phyloP scores from a whole-genome alignment of 2,888 invertebrate species.

The Rhynchonema sp. region DNA sequence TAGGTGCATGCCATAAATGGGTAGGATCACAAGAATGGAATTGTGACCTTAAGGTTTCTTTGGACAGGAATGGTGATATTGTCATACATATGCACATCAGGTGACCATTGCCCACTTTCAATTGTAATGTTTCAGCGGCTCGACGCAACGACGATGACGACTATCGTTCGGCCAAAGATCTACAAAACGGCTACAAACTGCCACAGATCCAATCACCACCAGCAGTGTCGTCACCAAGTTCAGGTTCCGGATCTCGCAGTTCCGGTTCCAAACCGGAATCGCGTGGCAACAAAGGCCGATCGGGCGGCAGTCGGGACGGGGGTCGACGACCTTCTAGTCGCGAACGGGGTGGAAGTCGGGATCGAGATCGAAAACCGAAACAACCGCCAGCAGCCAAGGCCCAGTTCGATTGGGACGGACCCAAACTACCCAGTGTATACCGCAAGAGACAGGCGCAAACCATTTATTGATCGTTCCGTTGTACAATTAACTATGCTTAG shows the following conservation, averaged over 20 bases:
- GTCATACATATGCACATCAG: no score
- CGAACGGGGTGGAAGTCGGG: background rate
- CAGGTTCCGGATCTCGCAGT: background rate
- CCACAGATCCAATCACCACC: background rate
- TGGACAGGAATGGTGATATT: no score
- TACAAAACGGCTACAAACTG: background rate
- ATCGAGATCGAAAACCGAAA: background rate
- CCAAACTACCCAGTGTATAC: slow-evolving; percentile 1
- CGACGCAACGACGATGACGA: background rate
- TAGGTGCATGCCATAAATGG: no score
- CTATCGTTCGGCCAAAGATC: background rate
- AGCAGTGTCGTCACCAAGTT: background rate
- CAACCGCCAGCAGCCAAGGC: background rate
- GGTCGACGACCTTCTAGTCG: background rate
- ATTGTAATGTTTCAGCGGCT: background rate
- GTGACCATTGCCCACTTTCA: no score
- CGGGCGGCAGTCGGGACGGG: background rate
- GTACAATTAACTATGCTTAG: background rate
- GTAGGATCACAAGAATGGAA: no score
- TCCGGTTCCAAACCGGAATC: background rate
- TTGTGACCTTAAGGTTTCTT: no score
- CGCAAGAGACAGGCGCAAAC: background rate
- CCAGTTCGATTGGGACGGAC: background rate
- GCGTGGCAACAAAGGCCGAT: background rate
- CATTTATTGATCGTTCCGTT: background rate